These are phyloP conservation scores for Tanypteryx hageni DNA, from an alignment of 2,888 invertebrate genomes.

Conservation along the genomic window DNA sequence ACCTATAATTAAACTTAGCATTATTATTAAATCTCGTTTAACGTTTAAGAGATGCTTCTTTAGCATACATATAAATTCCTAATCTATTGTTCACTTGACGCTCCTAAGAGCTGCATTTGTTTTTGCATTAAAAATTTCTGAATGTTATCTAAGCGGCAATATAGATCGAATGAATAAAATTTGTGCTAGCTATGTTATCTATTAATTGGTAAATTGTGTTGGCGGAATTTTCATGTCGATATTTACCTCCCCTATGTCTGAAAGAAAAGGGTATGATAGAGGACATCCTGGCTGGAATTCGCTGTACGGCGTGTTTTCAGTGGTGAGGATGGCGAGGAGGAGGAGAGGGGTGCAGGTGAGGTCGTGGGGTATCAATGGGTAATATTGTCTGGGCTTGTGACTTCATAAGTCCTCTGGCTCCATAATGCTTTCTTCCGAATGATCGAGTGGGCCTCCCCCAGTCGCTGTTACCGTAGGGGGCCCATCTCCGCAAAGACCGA, in stretches of 20 bases:
- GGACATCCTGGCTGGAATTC: neutral
- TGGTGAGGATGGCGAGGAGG: neutral
- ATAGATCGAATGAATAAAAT: too few species aligned
- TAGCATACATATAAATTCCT: too few species aligned
- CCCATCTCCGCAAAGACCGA: slow-evolving; percentile 20
- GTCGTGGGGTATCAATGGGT: neutral
- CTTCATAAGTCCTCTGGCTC: slow-evolving; percentile 5
- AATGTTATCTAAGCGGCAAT: too few species aligned
- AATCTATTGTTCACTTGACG: too few species aligned
- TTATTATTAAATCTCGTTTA: too few species aligned
- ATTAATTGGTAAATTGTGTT: neutral
- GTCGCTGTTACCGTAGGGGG: neutral
- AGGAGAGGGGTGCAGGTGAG: neutral
- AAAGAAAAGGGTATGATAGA: neutral
- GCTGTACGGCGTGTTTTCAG: neutral
- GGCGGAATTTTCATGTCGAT: neutral
- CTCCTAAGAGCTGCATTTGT: too few species aligned
- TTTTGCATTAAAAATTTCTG: too few species aligned
- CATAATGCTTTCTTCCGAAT: slow-evolving; percentile 25
- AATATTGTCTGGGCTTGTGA: neutral
- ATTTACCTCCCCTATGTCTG: neutral
- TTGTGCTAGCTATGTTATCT: neutral
- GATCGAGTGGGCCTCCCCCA: slow-evolving; percentile 10
- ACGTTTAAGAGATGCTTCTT: too few species aligned
- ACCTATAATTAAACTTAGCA: too few species aligned